Conservation (phyloP, 2,888 invertebrate species). For the Seira sanloemensis region DNA sequence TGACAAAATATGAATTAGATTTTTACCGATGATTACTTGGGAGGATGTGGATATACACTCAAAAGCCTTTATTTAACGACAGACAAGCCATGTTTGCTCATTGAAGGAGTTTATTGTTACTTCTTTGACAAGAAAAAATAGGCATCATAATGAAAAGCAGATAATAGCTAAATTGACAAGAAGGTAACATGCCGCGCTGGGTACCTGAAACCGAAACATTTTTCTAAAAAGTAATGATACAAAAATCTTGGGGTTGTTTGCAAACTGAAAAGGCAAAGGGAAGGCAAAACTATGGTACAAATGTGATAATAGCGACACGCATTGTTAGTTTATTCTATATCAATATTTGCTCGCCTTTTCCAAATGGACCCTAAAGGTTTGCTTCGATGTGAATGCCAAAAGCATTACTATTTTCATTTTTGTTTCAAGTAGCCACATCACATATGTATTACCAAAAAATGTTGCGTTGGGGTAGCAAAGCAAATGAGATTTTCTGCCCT, state of each 20-base stretch:
- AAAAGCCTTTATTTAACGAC: not conserved
- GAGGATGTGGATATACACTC: not conserved
- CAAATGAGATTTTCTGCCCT: not conserved
- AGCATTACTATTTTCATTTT: not conserved
- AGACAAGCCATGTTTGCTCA: conserved; percentile 22
- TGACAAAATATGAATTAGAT: conserved; percentile 37
- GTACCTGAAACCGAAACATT: conserved; percentile 19
- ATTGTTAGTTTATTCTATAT: conserved; percentile 54
- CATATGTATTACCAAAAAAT: not conserved
- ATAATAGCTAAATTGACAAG: not conserved
- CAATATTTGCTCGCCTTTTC: conserved; percentile 52
- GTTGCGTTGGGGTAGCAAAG: not conserved
- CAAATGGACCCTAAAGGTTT: not conserved
- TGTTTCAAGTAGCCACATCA: too few relatives aligned
- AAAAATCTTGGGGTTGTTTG: conserved; percentile 24
- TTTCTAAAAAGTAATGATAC: not conserved
- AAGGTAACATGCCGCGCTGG: conserved; percentile 37
- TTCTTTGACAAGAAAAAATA: conserved; percentile 48
- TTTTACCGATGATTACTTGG: not conserved
- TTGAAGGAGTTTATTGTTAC: conserved; percentile 16
- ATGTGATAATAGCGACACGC: not conserved
- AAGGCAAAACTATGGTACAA: not conserved
- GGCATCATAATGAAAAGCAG: conserved; percentile 32
- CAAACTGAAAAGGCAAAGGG: conserved; percentile 32
- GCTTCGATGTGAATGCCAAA: not conserved